Percentiles rank a stretch among this genome's conserved stretches.
These are phyloP conservation scores for Araneus ventricosus DNA, from an alignment of 1,140 invertebrate genomes.

Conservation along the genomic window DNA sequence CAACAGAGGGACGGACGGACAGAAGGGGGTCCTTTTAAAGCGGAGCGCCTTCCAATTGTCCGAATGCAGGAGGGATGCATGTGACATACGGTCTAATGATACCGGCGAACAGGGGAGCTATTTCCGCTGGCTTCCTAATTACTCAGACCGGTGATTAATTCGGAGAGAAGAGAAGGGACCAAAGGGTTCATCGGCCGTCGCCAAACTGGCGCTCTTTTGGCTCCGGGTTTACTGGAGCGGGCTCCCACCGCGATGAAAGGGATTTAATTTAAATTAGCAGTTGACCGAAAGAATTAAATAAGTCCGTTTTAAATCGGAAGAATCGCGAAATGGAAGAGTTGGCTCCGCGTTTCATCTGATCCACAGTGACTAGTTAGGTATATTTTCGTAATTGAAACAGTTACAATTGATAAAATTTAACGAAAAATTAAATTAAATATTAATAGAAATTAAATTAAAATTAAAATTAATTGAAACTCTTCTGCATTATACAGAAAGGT, in stretches of 20 bases:
- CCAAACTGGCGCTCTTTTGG: constrained; percentile 31
- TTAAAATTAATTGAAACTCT: too few species aligned
- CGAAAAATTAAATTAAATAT: too few species aligned
- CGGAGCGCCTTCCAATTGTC: neutral
- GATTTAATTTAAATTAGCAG: constrained; percentile 25
- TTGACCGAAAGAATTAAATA: constrained; percentile 14
- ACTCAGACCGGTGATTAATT: constrained; percentile 54
- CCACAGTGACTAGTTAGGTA: neutral
- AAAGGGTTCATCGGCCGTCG: constrained; percentile 28
- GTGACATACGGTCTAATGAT: constrained; percentile 52
- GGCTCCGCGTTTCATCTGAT: neutral
- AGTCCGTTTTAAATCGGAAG: neutral
- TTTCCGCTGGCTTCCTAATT: constrained; percentile 58
- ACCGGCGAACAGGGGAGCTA: constrained; percentile 9
- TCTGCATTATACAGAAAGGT: too few species aligned
- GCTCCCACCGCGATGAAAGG: neutral
- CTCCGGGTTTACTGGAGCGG: neutral
- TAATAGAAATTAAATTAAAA: too few species aligned
- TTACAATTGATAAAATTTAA: too few species aligned
- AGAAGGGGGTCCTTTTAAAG: constrained; percentile 15
- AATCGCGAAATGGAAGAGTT: neutral
- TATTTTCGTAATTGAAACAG: too few species aligned
- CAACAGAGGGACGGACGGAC: neutral
- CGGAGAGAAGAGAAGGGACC: neutral
- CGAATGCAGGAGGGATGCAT: constrained; percentile 12